Evolutionary conservation across 2,888 invertebrate genomes (phyloP).

Genomic region (Piscicola geometra): DNA sequence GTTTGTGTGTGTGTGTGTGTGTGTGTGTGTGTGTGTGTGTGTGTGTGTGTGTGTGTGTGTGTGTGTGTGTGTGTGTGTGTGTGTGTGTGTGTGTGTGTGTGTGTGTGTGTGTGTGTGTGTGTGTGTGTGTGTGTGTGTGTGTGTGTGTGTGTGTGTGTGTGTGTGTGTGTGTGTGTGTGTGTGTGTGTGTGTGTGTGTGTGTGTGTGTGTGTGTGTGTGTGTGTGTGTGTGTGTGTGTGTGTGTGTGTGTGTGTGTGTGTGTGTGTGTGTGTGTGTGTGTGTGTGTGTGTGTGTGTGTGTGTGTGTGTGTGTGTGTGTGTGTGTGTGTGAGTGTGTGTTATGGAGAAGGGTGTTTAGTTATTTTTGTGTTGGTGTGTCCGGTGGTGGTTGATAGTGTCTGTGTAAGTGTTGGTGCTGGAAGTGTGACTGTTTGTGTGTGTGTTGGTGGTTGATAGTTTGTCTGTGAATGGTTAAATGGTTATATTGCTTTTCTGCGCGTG

Average conservation of each 20-base stretch:
- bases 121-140: neutral
- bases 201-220: neutral
- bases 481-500: neutral
- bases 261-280: constrained; percentile 3
- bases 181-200: neutral
- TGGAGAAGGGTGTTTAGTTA: neutral
- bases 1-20: neutral
- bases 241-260: constrained; percentile 11
- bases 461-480: neutral
- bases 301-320: neutral
- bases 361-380: neutral
- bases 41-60: neutral
- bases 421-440: neutral
- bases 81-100: neutral
- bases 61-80: neutral
- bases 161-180: neutral
- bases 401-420: too few relatives aligned
- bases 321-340: constrained; percentile 8
- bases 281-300: constrained; percentile 8
- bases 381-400: neutral
- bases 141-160: neutral
- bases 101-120: neutral
- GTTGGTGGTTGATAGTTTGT: neutral
- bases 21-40: neutral
- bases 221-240: constrained; percentile 26